Conservation (phyloP, 2,888 invertebrate genomes). For the Pristionchus entomophagus region DNA sequence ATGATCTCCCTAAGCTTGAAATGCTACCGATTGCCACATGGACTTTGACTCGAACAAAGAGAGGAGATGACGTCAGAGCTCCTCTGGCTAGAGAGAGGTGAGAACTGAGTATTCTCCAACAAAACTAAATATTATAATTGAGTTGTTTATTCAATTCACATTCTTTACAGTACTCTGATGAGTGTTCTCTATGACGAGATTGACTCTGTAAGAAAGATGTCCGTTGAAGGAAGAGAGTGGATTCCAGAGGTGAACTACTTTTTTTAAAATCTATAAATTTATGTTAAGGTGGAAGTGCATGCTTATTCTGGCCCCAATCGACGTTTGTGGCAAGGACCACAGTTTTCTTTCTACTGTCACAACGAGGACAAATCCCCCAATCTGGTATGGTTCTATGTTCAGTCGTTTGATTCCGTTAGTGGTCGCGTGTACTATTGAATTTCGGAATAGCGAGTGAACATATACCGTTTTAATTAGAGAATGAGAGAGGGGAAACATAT, state of each 20-base stretch:
- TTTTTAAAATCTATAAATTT: neutral
- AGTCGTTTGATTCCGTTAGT: neutral
- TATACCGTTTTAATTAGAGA: neutral
- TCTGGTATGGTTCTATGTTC: conserved; percentile 8
- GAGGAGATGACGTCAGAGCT: conserved; percentile 40
- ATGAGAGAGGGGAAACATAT: neutral
- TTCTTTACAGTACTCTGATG: conserved; percentile 40
- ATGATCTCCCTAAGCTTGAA: conserved; percentile 54
- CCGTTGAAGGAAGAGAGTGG: conserved; percentile 28
- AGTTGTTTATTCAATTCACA: neutral
- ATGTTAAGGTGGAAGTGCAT: conserved; percentile 90
- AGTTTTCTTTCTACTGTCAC: conserved; percentile 89
- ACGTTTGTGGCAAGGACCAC: conserved; percentile 98
- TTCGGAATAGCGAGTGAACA: neutral
- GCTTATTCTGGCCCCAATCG: conserved; percentile 96
- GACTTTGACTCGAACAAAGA: conserved; percentile 47
- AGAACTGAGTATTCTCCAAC: neutral
- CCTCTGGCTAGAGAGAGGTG: conserved; percentile 36
- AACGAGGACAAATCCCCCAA: conserved; percentile 32
- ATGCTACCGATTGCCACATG: conserved; percentile 50
- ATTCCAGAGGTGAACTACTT: conserved; percentile 36
- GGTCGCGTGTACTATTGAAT: too few relatives aligned
- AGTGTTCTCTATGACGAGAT: conserved; percentile 24
- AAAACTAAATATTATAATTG: neutral
- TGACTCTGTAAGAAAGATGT: neutral